These are phyloP conservation scores for Mystacornis crossleyi DNA, from an alignment of 2,113 vertebrate species.

Conservation along the genomic window DNA sequence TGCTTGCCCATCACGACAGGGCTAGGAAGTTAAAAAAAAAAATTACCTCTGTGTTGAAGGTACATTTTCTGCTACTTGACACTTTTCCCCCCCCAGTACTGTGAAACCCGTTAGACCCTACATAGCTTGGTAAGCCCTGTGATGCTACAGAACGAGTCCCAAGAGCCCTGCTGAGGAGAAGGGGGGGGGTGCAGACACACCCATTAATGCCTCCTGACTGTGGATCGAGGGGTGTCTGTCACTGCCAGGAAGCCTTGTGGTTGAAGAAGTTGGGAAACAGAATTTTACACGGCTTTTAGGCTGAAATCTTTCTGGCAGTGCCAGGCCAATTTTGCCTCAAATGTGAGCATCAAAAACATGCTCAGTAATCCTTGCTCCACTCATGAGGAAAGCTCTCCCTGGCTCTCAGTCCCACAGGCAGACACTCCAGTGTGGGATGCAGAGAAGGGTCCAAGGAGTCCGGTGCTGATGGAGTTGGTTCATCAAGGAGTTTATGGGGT, in stretches of 20 bases:
- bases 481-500: background rate
- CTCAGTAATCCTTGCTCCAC: background rate
- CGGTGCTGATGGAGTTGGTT: background rate
- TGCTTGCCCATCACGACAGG: background rate
- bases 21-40: background rate
- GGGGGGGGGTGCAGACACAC: rapidly evolving
- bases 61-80: background rate
- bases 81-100: background rate
- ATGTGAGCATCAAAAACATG: rapidly evolving
- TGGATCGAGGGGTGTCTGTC: background rate
- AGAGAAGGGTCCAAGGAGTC: background rate
- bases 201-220: background rate
- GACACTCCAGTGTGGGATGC: background rate
- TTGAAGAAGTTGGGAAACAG: background rate
- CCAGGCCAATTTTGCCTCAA: background rate
- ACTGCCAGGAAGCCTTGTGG: background rate
- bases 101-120: background rate
- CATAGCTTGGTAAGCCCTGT: rapidly evolving
- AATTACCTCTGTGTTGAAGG: background rate
- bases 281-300: background rate
- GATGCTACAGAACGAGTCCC: background rate
- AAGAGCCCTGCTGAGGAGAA: background rate
- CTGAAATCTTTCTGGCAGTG: background rate
- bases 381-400: background rate
- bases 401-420: background rate